Conservation (phyloP, 2,888 invertebrate genomes). For the Cerastoderma edule region DNA sequence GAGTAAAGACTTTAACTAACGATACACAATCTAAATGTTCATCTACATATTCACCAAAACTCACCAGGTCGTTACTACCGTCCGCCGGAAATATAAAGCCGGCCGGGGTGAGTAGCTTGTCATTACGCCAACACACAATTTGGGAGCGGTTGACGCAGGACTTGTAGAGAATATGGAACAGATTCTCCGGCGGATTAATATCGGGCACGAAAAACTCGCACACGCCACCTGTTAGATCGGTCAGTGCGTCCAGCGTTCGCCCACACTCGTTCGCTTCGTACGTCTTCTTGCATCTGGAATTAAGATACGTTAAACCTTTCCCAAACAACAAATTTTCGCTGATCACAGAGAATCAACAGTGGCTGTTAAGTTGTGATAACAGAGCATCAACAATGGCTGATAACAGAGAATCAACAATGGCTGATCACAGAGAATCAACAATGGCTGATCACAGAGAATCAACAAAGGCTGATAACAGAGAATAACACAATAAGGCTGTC, state of each 20-base stretch:
- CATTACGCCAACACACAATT: conserved; percentile 78
- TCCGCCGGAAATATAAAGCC: conserved; percentile 63
- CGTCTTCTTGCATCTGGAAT: conserved; percentile 78
- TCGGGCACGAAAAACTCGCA: conserved; percentile 79
- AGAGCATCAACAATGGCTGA: no score
- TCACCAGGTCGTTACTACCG: neutral
- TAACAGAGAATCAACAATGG: no score
- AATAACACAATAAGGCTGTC: no score
- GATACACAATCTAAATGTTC: no score
- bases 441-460: no score
- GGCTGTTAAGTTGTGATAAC: no score
- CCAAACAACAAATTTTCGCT: neutral
- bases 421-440: no score
- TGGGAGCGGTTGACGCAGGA: conserved; percentile 73
- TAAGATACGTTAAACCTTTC: neutral
- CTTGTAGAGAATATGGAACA: conserved; percentile 79
- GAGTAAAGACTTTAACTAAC: no score
- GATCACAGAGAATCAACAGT: no score
- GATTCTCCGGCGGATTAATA: conserved; percentile 72
- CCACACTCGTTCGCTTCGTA: conserved; percentile 81
- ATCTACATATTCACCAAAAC: no score
- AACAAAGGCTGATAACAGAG: no score
- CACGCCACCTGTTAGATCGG: conserved; percentile 79
- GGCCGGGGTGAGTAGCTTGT: conserved; percentile 72
- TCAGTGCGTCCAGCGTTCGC: conserved; percentile 76